Conservation (phyloP, 2,113 vertebrate genomes). For the Hippocampus zosterae region DNA sequence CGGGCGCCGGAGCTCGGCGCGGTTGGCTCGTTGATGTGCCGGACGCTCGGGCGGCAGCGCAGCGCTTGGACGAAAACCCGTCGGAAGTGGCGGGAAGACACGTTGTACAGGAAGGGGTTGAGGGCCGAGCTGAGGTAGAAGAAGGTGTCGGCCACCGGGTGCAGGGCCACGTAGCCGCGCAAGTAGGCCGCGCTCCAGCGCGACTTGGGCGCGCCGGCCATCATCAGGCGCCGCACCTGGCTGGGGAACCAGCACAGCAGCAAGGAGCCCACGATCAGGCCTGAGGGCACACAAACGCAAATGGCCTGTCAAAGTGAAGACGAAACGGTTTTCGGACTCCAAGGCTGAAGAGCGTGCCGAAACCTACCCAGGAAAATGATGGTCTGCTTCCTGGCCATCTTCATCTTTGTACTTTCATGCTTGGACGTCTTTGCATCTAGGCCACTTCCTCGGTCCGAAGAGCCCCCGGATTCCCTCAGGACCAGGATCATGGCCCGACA, state of each 20-base stretch:
- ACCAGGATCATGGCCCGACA: conserved; percentile 84
- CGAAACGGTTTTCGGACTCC: neutral
- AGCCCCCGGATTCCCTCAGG: conserved; percentile 62
- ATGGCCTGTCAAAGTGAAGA: neutral
- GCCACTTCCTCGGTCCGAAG: neutral
- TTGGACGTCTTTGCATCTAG: conserved; percentile 31
- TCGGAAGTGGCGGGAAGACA: conserved; percentile 90
- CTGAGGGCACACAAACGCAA: conserved; percentile 49
- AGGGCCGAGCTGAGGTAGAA: conserved; percentile 95
- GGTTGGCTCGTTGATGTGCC: conserved; percentile 77
- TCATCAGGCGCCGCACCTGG: conserved; percentile 87
- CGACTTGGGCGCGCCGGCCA: conserved; percentile 79
- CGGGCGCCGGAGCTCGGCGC: conserved; percentile 18
- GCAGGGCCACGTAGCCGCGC: conserved; percentile 74
- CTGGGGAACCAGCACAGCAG: conserved; percentile 90
- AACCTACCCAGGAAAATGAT: conserved; percentile 80
- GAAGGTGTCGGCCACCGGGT: conserved; percentile 83
- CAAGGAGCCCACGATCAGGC: conserved; percentile 82
- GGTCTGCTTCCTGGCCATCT: conserved; percentile 81
- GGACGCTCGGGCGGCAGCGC: conserved; percentile 76
- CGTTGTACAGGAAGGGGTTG: conserved; percentile 91
- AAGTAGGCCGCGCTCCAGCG: conserved; percentile 80
- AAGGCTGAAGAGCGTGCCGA: neutral
- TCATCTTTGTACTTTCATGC: conserved; percentile 65
- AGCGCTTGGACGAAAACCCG: conserved; percentile 83